Conservation (phyloP, 2,888 invertebrate species). For the Mythimna vitellina region DNA sequence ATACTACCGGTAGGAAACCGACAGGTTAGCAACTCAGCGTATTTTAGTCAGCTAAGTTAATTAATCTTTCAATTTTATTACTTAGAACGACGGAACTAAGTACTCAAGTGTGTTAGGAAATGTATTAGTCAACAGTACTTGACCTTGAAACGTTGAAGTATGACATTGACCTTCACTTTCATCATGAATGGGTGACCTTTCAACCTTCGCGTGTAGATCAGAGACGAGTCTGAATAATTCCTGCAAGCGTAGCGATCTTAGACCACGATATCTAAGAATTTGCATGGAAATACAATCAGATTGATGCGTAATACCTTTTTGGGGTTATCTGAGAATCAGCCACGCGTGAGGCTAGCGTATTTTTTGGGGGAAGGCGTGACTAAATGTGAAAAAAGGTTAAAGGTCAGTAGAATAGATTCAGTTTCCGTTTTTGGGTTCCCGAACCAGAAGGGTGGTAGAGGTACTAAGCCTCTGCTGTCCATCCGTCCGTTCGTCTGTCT, state of each 20-base stretch:
- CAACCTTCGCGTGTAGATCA: conserved; percentile 56
- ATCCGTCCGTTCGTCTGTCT: too few relatives aligned
- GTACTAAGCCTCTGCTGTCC: too few relatives aligned
- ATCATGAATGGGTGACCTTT: conserved; percentile 39
- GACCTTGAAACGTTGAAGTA: conserved; percentile 39
- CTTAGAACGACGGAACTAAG: neutral
- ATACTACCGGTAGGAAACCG: too few relatives aligned
- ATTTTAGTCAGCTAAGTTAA: neutral
- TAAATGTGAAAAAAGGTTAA: neutral
- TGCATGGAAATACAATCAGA: conserved; percentile 36
- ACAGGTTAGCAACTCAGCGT: too few relatives aligned
- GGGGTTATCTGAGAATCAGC: conserved; percentile 13
- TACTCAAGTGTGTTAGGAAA: conserved; percentile 23
- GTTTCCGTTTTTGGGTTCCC: neutral
- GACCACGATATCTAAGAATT: conserved; percentile 30
- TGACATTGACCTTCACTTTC: conserved; percentile 48
- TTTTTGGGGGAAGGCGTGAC: neutral
- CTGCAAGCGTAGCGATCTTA: conserved; percentile 21
- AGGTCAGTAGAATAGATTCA: neutral
- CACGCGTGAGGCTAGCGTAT: neutral
- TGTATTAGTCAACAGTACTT: conserved; percentile 37
- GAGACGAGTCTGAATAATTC: conserved; percentile 44
- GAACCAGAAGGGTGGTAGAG: neutral
- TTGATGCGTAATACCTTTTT: conserved; percentile 35
- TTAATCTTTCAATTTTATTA: neutral